phyloP scores from a whole-genome alignment of 2,888 invertebrate genomes.

The Caenorhabditis sp. region DNA sequence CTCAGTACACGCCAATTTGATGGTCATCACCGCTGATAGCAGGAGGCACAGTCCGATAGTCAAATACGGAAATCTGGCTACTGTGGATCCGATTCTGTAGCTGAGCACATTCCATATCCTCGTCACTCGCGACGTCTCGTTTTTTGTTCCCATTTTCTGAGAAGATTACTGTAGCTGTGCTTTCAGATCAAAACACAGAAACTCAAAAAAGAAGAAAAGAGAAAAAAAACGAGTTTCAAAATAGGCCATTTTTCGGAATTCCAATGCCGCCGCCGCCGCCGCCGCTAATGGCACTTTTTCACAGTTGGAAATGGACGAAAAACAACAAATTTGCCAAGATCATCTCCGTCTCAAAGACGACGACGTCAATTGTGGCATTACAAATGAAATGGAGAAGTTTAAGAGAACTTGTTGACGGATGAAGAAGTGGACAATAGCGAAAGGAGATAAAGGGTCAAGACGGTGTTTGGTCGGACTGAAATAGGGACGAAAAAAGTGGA shows the following conservation, averaged over 20 bases:
- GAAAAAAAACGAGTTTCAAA: background rate
- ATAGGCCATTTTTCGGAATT: too few relatives aligned
- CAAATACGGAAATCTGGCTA: conserved; percentile 58
- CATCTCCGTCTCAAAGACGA: too few relatives aligned
- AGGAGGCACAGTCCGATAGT: conserved; percentile 59
- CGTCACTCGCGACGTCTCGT: conserved; percentile 44
- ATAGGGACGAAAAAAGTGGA: too few relatives aligned
- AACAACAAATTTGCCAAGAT: too few relatives aligned
- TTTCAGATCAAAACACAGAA: background rate
- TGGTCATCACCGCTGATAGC: conserved; percentile 57
- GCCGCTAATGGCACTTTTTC: background rate
- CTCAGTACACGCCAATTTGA: conserved; percentile 58
- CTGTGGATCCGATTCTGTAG: conserved; percentile 49
- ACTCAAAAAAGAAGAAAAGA: background rate
- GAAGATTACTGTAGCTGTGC: background rate
- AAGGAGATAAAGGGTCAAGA: too few relatives aligned
- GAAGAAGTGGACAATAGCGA: too few relatives aligned
- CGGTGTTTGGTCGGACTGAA: too few relatives aligned
- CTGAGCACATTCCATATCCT: conserved; percentile 48
- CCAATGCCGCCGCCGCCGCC: too few relatives aligned
- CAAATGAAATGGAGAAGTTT: too few relatives aligned
- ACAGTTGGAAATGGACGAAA: conserved; percentile 5
- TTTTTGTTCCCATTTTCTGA: conserved; percentile 48
- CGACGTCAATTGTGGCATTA: too few relatives aligned
- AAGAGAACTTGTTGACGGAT: too few relatives aligned